Evolutionary conservation across 64 coral and sea anemone species (phyloP), one percentile per base, ranked within the genome.

Genomic region (Stichodactyla mertensii): DNA sequence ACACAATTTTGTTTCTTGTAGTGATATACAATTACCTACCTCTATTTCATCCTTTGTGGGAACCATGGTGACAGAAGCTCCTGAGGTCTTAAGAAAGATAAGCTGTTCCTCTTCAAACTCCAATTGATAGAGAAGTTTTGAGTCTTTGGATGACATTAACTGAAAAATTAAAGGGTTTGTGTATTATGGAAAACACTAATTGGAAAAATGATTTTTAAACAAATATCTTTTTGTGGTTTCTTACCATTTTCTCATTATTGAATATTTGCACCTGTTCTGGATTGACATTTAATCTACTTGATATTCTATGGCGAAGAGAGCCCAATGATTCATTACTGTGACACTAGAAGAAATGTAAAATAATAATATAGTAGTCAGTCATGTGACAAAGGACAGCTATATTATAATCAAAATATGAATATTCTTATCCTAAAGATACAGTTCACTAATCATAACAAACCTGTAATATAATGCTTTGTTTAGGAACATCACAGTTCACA

Each of bases 41-140:
- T 96, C 94, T 36, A 87, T 81, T 20, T 96, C 94, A 31, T 96
- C 94, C 62, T 90, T 96, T 0, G 88, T 96, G 12, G 94, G 84
- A 15, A 96, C 94, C 52, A 89, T 93, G 22, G 88, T 81, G 6
- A 96, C 91, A 14, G 91, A 89, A n/a, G 88, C 84, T 12, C 88
- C 91, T 55, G 94, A 90, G 52, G 91, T 92, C 79, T 96, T 96
- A 2, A 89, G 86, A 90, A 96, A 93, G 20, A 96, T 16, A 57
- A 89, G 18, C 85, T 96, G 94, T n/a, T 96, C 94, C 66, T 96
- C 94, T 89, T 96, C 91, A 88, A 96, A 96, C 16, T 93, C 89
- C 18, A 96, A 59, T 80, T 96, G 94, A 77, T 96, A 96, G 6
- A 96, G 82, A 6, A 92, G 94, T 57, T 96, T 96, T 78, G 92